phyloP scores from a whole-genome alignment of 92 coral and sea anemone genomes.

The Isaurus tuberculatus region DNA sequence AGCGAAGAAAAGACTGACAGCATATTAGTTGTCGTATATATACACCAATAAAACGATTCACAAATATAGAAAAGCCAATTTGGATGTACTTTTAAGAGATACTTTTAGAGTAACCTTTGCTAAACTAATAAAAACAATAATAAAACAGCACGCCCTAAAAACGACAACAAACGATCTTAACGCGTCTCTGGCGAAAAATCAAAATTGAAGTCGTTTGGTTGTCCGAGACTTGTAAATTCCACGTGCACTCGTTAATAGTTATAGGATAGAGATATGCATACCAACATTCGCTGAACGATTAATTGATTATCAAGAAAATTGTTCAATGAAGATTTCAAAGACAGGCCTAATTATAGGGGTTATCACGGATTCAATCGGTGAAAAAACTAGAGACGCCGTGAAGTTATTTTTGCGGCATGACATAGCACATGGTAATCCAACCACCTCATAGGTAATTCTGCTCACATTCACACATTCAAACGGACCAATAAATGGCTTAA shows the following conservation, averaged over 20 bases:
- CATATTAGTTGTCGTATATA: too few species aligned
- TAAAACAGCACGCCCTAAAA: constrained; percentile 16
- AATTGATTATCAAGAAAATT: neutral
- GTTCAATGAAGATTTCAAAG: neutral
- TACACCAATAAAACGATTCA: too few species aligned
- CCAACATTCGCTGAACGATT: neutral
- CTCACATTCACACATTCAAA: neutral
- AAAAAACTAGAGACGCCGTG: constrained; percentile 52
- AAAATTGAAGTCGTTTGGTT: neutral
- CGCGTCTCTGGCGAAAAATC: neutral
- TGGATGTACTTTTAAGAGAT: too few species aligned
- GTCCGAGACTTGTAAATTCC: neutral
- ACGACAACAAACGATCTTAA: neutral
- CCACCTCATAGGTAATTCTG: constrained; percentile 37
- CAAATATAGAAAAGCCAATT: neutral
- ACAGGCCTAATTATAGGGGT: neutral
- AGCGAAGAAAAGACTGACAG: too few species aligned
- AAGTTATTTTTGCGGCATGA: constrained; percentile 68
- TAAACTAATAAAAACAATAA: neutral
- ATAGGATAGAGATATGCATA: neutral
- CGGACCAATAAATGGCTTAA: neutral
- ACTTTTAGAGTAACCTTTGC: too few species aligned
- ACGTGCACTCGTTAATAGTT: neutral
- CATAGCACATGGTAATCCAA: constrained; percentile 31
- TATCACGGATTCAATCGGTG: neutral